Evolutionary conservation across 2,797 vertebrate genomes (phyloP).

Genomic region (Galaxias olidus): DNA sequence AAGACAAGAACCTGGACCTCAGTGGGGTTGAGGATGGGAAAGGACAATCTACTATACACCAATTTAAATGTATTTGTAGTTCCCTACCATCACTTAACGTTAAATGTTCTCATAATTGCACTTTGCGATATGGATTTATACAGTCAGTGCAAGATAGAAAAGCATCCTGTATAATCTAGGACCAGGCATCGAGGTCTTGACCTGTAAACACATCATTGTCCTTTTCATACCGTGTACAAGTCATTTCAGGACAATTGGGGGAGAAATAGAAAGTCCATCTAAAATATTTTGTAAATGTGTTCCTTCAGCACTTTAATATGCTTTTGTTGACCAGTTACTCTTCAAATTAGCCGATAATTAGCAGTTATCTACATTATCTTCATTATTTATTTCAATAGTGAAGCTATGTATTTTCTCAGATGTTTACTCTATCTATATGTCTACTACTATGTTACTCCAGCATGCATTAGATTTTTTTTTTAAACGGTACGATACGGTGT

Average conservation of each 20-base stretch:
- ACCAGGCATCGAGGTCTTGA: conserved; percentile 46
- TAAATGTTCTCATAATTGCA: conserved; percentile 35
- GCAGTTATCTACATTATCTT: conserved; percentile 16
- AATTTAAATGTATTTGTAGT: conserved; percentile 18
- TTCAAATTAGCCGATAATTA: conserved; percentile 26
- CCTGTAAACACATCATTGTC: conserved; percentile 34
- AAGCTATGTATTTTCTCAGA: conserved; percentile 29
- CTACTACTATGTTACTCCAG: conserved; percentile 41
- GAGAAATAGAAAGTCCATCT: conserved; percentile 31
- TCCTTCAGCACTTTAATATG: conserved; percentile 59
- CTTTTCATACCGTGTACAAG: conserved; percentile 30
- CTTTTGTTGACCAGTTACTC: conserved; percentile 57
- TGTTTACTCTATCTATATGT: conserved; percentile 46
- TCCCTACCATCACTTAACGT: conserved; percentile 28
- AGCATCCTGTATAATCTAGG: conserved; percentile 38
- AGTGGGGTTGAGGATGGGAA: too few relatives aligned
- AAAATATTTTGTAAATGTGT: conserved; percentile 33
- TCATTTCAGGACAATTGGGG: conserved; percentile 37
- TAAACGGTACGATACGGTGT: too few relatives aligned
- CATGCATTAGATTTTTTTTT: conserved; percentile 32
- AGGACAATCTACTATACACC: background rate
- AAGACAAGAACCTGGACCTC: too few relatives aligned
- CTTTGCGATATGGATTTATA: conserved; percentile 38
- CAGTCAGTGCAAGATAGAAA: conserved; percentile 37
- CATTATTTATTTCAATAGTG: conserved; percentile 11